Evolutionary conservation across 1,140 invertebrate species (phyloP).

Genomic region (Cheumatopsyche charites): DNA sequence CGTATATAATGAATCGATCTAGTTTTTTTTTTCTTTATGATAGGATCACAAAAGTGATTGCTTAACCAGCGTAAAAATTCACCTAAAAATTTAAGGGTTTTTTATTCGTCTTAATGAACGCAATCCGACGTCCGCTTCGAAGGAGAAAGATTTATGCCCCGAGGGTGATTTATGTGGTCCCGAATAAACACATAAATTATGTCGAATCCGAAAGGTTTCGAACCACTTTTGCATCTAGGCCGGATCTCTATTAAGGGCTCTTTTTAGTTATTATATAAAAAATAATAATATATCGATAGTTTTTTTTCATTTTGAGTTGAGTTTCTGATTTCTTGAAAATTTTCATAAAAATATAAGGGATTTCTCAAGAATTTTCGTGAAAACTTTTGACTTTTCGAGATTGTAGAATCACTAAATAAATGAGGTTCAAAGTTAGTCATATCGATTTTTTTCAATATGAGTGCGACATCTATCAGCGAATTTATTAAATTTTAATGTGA

Average conservation of each 20-base stretch:
- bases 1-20: no score
- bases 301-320: no score
- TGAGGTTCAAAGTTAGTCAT: background rate
- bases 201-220: constrained; percentile 15
- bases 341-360: no score
- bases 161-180: constrained; percentile 43
- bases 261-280: background rate
- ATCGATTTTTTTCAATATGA: background rate
- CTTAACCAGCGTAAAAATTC: background rate
- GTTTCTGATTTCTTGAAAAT: no score
- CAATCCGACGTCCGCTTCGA: constrained; percentile 35
- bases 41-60: no score
- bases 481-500: no score
- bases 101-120: constrained; percentile 41
- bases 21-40: no score
- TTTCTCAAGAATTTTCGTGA: no score
- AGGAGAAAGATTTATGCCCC: constrained; percentile 41
- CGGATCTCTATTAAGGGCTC: constrained; percentile 3
- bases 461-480: background rate
- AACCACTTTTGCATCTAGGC: constrained; percentile 21
- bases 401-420: no score
- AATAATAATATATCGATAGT: no score
- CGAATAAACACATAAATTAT: constrained; percentile 48
- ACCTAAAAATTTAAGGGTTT: constrained; percentile 13
- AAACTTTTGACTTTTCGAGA: no score